These are phyloP conservation scores for Drosophila algonquin DNA, from an alignment of 2,888 invertebrate genomes.

Conservation along the genomic window DNA sequence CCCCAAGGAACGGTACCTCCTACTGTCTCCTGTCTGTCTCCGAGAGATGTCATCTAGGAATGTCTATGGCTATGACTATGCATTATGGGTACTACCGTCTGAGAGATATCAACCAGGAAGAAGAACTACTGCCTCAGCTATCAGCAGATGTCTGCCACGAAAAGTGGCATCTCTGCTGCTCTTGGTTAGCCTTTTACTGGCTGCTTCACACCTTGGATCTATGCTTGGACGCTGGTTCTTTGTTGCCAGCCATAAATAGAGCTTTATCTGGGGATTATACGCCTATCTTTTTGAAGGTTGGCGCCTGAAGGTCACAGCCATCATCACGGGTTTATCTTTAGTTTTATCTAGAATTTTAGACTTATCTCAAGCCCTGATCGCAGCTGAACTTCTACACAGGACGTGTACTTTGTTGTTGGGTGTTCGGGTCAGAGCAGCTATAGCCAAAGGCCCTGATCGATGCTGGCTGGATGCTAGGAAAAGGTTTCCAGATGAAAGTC, in stretches of 20 bases:
- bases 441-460: too few species aligned
- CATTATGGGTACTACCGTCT: not conserved
- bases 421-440: too few species aligned
- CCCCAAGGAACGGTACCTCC: slow-evolving; percentile 36
- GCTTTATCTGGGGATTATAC: not conserved
- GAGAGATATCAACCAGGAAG: not conserved
- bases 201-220: slow-evolving; percentile 2
- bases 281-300: not conserved
- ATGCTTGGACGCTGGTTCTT: not conserved
- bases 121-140: not conserved
- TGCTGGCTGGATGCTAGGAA: too few species aligned
- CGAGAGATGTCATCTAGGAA: not conserved
- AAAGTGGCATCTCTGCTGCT: not conserved
- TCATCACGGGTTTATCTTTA: not conserved
- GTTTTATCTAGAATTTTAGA: not conserved
- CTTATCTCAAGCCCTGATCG: not conserved
- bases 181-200: not conserved
- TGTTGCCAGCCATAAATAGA: not conserved
- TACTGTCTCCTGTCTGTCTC: not conserved
- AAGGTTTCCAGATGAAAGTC: too few species aligned
- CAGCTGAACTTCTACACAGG: not conserved
- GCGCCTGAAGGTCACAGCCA: too few species aligned
- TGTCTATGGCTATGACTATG: not conserved
- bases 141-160: slow-evolving; percentile 9
- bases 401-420: too few species aligned